A percentile compares a stretch with the other conserved stretches of the same genome.
Evolutionary conservation across 1,140 invertebrate species (phyloP).

Genomic region (Arion vulgaris): DNA sequence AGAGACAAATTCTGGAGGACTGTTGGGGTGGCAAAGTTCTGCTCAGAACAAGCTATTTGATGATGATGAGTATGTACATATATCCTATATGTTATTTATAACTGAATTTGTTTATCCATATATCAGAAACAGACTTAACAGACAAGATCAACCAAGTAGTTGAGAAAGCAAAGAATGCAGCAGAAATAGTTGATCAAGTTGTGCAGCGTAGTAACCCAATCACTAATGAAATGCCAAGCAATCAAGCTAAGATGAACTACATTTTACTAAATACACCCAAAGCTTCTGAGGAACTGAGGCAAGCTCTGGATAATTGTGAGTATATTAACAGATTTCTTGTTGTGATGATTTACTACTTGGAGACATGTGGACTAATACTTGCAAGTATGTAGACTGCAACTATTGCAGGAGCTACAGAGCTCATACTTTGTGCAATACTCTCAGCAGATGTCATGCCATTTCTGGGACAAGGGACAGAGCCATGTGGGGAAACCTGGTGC

Average conservation of each 20-base stretch:
- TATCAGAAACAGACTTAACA: background rate
- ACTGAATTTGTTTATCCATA: background rate
- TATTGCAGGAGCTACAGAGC: no score
- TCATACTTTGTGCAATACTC: no score
- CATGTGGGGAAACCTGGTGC: no score
- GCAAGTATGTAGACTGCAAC: no score
- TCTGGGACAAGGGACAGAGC: no score
- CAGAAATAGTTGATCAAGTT: background rate
- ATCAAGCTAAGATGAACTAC: slow-evolving; percentile 2
- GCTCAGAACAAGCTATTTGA: no score
- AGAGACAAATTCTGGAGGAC: no score
- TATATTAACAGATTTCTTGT: background rate
- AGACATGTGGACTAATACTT: no score
- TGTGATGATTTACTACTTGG: background rate
- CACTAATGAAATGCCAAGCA: background rate
- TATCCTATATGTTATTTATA: no score
- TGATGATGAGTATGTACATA: no score
- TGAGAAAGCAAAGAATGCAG: background rate
- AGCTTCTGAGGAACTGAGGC: background rate
- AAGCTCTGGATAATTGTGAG: slow-evolving; percentile 17
- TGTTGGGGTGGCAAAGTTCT: no score
- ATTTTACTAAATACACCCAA: slow-evolving; percentile 22
- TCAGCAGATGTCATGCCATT: no score
- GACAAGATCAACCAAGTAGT: background rate
- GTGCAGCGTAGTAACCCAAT: background rate